Percentiles rank a stretch among this genome's conserved stretches.
Conservation (phyloP, 2,888 invertebrate species). For the Cosmia pyralina region DNA sequence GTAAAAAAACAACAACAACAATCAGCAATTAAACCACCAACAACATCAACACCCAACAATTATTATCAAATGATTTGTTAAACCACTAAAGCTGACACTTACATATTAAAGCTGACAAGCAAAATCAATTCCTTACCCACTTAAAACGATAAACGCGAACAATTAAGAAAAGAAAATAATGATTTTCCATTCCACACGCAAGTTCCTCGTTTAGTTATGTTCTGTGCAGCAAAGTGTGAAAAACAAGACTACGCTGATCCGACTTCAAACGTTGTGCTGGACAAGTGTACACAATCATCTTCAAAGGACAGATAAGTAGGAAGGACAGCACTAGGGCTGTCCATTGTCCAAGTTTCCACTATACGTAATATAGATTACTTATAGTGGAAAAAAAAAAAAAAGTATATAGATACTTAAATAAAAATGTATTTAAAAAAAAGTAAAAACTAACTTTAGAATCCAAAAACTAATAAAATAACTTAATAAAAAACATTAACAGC, state of each 20-base stretch:
- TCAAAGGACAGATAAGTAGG: constrained; percentile 65
- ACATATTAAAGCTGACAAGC: constrained; percentile 9
- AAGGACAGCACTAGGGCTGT: constrained; percentile 53
- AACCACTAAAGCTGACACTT: neutral
- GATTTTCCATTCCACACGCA: constrained; percentile 35
- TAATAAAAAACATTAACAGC: too few species aligned
- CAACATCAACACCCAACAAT: neutral
- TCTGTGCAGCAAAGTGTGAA: constrained; percentile 44
- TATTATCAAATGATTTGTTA: constrained; percentile 6
- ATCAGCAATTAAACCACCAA: too few species aligned
- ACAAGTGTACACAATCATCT: constrained; percentile 60
- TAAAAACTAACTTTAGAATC: too few species aligned
- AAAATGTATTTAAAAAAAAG: too few species aligned
- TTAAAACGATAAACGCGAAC: constrained; percentile 18
- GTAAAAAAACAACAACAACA: too few species aligned
- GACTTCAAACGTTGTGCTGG: constrained; percentile 37
- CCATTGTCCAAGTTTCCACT: constrained; percentile 24
- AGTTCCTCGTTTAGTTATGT: constrained; percentile 36
- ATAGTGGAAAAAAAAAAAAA: too few species aligned
- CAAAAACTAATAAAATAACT: too few species aligned
- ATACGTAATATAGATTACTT: too few species aligned
- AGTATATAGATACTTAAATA: too few species aligned
- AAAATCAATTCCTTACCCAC: neutral
- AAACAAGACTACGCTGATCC: constrained; percentile 33
- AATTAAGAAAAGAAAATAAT: constrained; percentile 36